Percentiles rank a stretch among this genome's conserved stretches.
These are phyloP conservation scores for Mythimna pallens DNA, from an alignment of 2,888 invertebrate genomes.

Conservation along the genomic window DNA sequence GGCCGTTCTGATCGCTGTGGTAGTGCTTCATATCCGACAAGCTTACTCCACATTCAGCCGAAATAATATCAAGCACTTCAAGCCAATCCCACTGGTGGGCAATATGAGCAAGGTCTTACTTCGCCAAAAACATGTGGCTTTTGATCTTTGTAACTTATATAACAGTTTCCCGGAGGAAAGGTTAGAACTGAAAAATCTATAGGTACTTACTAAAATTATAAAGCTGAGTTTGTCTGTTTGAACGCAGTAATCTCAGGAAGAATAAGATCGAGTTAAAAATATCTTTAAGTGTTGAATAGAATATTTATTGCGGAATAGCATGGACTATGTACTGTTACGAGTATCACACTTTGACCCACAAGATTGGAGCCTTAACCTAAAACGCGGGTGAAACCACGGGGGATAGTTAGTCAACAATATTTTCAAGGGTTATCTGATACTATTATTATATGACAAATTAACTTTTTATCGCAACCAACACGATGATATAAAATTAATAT, in stretches of 20 bases:
- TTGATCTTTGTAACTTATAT: conserved; percentile 64
- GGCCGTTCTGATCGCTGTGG: conserved; percentile 56
- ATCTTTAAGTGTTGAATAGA: too few relatives aligned
- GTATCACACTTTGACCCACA: too few relatives aligned
- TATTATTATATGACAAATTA: not conserved
- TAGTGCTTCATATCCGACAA: conserved; percentile 64
- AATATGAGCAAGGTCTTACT: conserved; percentile 64
- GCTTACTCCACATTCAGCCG: conserved; percentile 68
- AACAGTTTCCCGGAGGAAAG: conserved; percentile 70
- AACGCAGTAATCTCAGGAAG: too few relatives aligned
- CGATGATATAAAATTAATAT: not conserved
- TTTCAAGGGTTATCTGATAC: too few relatives aligned
- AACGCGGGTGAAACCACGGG: too few relatives aligned
- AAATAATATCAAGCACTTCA: conserved; percentile 69
- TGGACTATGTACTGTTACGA: too few relatives aligned
- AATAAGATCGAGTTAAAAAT: too few relatives aligned
- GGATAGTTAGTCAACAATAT: too few relatives aligned
- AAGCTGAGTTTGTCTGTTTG: too few relatives aligned
- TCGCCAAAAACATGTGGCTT: conserved; percentile 59
- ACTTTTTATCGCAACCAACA: not conserved
- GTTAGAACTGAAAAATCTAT: conserved; percentile 45
- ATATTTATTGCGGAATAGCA: too few relatives aligned
- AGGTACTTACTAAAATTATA: too few relatives aligned
- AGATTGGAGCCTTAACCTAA: too few relatives aligned
- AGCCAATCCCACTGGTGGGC: conserved; percentile 69